Conservation (phyloP, 2,797 vertebrate genomes). For the Micromesistius poutassou region DNA sequence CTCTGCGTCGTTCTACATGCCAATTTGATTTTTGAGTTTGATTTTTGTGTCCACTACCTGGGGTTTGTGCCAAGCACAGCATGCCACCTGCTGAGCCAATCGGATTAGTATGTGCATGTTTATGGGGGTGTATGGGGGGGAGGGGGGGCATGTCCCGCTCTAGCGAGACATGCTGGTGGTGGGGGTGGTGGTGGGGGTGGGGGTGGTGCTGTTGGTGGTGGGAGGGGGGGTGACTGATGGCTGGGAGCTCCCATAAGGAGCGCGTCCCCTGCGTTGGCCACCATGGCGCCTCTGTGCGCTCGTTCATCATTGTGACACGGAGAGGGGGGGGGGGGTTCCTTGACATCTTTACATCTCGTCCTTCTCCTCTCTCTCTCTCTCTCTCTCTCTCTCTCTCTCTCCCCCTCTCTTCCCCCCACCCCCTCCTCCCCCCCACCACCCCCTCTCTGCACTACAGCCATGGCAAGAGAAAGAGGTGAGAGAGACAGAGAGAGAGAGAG, state of each 20-base stretch:
- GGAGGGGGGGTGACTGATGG: constrained; percentile 51
- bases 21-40: constrained; percentile 66
- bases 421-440: background rate
- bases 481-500: constrained; percentile 5
- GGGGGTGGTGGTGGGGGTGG: background rate
- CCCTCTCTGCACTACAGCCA: background rate
- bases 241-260: constrained; percentile 48
- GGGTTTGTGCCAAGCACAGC: constrained; percentile 64
- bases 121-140: constrained; percentile 49
- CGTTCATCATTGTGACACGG: constrained; percentile 69
- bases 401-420: no score
- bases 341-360: constrained; percentile 33
- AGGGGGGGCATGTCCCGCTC: background rate
- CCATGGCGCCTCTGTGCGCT: constrained; percentile 60
- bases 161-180: background rate
- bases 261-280: constrained; percentile 53
- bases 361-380: background rate
- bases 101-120: constrained; percentile 69
- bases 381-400: no score
- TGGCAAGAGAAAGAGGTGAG: constrained; percentile 7
- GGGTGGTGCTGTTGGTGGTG: background rate
- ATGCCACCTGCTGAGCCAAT: constrained; percentile 69
- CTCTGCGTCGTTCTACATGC: constrained; percentile 63
- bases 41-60: background rate
- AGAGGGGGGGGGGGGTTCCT: constrained; percentile 35